Percentiles rank a stretch among this genome's conserved stretches.
These are phyloP conservation scores for Liasis olivaceus DNA, from an alignment of 2,797 vertebrate genomes.

Conservation along the genomic window DNA sequence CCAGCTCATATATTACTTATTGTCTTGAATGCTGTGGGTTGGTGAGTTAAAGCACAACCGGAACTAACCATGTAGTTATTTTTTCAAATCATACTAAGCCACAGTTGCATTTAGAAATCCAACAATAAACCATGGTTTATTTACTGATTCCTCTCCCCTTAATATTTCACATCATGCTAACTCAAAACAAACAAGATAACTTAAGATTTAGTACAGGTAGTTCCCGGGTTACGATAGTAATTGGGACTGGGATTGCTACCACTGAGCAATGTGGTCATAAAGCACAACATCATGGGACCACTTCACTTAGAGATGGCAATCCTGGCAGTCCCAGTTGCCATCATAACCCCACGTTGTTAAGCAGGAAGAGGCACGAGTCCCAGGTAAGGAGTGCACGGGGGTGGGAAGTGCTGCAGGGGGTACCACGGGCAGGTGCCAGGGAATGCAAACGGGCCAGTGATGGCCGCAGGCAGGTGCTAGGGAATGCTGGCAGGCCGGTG, in stretches of 20 bases:
- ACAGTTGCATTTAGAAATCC: background rate
- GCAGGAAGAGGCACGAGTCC: background rate
- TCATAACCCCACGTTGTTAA: background rate
- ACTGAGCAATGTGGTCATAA: background rate
- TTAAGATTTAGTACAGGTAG: background rate
- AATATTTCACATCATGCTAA: background rate
- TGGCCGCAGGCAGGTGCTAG: too few species aligned
- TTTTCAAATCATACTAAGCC: background rate
- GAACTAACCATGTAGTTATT: background rate
- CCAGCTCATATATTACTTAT: background rate
- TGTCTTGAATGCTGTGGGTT: background rate
- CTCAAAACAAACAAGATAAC: background rate
- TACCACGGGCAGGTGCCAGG: background rate
- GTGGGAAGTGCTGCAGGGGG: background rate
- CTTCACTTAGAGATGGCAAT: background rate
- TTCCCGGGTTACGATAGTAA: background rate
- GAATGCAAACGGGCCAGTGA: background rate
- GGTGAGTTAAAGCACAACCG: background rate
- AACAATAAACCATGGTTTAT: background rate
- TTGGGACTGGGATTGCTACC: background rate
- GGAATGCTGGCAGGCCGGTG: too few species aligned
- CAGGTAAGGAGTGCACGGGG: background rate
- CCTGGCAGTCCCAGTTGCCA: background rate
- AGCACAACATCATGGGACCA: background rate
- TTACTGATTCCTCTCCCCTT: background rate